These are phyloP conservation scores for Poecilia velifera DNA, from an alignment of 2,797 vertebrate species.

Conservation along the genomic window DNA sequence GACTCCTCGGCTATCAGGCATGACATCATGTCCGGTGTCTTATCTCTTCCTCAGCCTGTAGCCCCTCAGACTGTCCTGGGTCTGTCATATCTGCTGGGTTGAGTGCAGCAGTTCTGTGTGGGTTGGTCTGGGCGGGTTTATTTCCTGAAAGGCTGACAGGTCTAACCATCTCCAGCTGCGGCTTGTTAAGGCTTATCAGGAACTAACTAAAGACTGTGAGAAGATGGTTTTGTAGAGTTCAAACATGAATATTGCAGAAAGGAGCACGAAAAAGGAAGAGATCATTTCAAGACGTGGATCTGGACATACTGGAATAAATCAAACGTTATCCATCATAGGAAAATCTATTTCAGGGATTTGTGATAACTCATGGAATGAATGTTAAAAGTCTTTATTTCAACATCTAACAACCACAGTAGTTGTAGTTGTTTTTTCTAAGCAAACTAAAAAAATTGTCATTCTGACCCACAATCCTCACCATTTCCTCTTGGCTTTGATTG, in stretches of 20 bases:
- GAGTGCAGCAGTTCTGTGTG: neutral
- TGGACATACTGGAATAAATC: too few species aligned
- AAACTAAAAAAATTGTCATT: too few species aligned
- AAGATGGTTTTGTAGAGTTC: too few species aligned
- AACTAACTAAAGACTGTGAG: neutral
- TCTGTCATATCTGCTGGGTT: neutral
- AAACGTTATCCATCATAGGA: too few species aligned
- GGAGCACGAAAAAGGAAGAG: neutral
- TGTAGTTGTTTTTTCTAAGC: too few species aligned
- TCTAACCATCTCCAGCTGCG: neutral
- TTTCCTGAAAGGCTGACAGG: neutral
- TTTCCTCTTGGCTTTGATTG: too few species aligned
- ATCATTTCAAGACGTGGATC: too few species aligned
- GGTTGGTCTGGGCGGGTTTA: neutral
- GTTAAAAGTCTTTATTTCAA: too few species aligned
- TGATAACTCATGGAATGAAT: too few species aligned
- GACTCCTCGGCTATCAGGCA: neutral
- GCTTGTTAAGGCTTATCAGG: neutral
- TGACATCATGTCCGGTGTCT: neutral
- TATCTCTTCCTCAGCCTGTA: neutral
- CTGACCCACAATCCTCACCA: too few species aligned
- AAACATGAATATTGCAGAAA: neutral
- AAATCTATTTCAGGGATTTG: too few species aligned
- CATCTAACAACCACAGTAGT: too few species aligned
- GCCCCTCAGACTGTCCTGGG: neutral